A percentile compares a stretch with the other conserved stretches of the same genome.
These are phyloP conservation scores for Salmo trutta DNA, from an alignment of 2,797 vertebrate species.

Conservation along the genomic window DNA sequence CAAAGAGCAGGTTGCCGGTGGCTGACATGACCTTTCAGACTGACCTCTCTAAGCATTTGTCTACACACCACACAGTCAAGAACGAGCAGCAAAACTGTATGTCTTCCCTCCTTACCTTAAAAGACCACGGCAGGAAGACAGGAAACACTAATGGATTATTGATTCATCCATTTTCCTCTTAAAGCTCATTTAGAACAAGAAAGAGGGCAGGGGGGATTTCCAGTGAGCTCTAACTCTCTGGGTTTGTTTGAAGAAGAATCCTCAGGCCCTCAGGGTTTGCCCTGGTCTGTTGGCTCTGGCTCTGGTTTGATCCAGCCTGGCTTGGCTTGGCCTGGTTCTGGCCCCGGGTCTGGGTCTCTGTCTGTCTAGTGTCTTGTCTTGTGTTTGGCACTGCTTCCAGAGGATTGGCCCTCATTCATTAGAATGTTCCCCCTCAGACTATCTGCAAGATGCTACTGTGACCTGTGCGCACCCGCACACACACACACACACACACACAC, in stretches of 20 bases:
- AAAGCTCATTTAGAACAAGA: neutral
- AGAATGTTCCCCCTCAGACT: neutral
- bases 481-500: neutral
- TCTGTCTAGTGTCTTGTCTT: conserved; percentile 28
- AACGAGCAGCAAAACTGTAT: neutral
- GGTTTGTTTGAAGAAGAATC: conserved; percentile 29
- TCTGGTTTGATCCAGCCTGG: conserved; percentile 12
- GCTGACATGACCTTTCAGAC: conserved; percentile 9
- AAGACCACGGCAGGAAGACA: neutral
- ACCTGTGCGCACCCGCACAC: conserved; percentile 20
- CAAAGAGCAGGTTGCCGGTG: conserved; percentile 40
- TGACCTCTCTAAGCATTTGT: conserved; percentile 18
- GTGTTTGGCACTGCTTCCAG: conserved; percentile 11
- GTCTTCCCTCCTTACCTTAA: too few relatives aligned
- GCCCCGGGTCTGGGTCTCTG: neutral
- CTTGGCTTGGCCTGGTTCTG: conserved; percentile 5
- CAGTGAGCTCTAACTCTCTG: neutral
- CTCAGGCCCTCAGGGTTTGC: conserved; percentile 5
- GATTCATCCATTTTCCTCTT: neutral
- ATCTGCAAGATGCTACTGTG: conserved; percentile 53
- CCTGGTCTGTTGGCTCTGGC: conserved; percentile 24
- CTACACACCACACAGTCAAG: neutral
- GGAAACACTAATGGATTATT: neutral
- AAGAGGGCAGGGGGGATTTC: conserved; percentile 33
- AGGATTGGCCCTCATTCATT: conserved; percentile 11